Conservation (phyloP, 2,888 invertebrate species). For the Xestobium rufovillosum region DNA sequence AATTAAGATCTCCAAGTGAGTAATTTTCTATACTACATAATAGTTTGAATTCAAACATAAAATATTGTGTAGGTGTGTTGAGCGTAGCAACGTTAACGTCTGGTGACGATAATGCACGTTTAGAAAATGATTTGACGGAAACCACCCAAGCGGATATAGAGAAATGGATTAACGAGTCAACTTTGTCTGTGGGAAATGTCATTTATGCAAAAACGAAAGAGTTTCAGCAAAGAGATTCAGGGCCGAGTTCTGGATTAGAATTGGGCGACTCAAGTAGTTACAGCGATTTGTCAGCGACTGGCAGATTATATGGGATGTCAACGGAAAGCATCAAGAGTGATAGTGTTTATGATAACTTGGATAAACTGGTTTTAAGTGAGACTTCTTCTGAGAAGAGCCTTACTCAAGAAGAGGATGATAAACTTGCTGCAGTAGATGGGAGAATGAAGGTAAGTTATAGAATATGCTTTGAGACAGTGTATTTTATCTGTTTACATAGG, state of each 20-base stretch:
- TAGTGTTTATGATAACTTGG: slow-evolving; percentile 32
- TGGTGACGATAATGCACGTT: slow-evolving; percentile 36
- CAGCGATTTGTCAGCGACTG: neutral
- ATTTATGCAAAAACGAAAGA: slow-evolving; percentile 23
- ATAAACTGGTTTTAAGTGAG: slow-evolving; percentile 32
- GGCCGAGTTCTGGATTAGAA: too few species aligned
- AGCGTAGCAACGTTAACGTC: slow-evolving; percentile 39
- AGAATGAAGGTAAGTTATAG: slow-evolving; percentile 16
- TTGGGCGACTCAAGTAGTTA: neutral
- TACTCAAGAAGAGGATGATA: slow-evolving; percentile 28
- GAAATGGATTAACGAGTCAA: slow-evolving; percentile 41
- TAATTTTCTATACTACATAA: slow-evolving; percentile 19
- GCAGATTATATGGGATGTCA: neutral
- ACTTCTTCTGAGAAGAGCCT: slow-evolving; percentile 38
- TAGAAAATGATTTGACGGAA: slow-evolving; percentile 39
- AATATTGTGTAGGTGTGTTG: slow-evolving; percentile 38
- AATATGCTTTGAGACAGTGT: slow-evolving; percentile 2
- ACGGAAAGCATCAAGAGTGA: slow-evolving; percentile 21
- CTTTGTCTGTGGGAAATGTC: slow-evolving; percentile 34
- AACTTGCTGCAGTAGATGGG: slow-evolving; percentile 16
- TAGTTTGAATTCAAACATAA: slow-evolving; percentile 4
- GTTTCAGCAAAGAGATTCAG: slow-evolving; percentile 10
- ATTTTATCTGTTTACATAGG: too few species aligned
- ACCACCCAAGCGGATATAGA: slow-evolving; percentile 37
- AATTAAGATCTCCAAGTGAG: slow-evolving; percentile 51